Percentiles rank a stretch among this genome's conserved stretches.
Evolutionary conservation across 2,888 invertebrate species (phyloP).

Genomic region (Coremacera marginata): DNA sequence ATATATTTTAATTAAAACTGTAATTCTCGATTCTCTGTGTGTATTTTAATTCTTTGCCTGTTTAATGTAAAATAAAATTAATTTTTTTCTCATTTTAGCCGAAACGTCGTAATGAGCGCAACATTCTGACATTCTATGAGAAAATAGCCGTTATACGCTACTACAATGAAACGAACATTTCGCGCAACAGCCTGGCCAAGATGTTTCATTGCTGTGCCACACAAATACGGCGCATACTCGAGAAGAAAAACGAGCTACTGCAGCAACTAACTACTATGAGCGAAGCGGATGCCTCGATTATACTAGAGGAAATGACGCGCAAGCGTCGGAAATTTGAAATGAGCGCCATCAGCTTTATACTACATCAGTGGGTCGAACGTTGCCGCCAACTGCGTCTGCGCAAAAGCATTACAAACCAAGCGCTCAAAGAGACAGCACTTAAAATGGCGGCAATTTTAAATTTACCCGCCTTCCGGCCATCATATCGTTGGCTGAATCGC

Average conservation of each 20-base stretch:
- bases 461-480: slow-evolving; percentile 61
- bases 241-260: slow-evolving; percentile 62
- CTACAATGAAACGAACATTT: slow-evolving; percentile 65
- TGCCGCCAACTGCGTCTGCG: slow-evolving; percentile 59
- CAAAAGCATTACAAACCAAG: slow-evolving; percentile 59
- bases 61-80: not conserved
- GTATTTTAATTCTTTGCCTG: too few species aligned
- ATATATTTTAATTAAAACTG: too few species aligned
- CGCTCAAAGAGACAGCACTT: slow-evolving; percentile 61
- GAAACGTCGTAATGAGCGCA: slow-evolving; percentile 64
- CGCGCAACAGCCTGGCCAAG: slow-evolving; percentile 64
- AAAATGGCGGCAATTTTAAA: slow-evolving; percentile 65
- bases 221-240: slow-evolving; percentile 64
- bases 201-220: slow-evolving; percentile 68
- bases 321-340: slow-evolving; percentile 66
- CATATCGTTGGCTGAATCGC: slow-evolving; percentile 64
- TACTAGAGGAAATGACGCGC: slow-evolving; percentile 65
- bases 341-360: slow-evolving; percentile 65
- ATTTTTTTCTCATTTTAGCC: slow-evolving; percentile 43
- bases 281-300: slow-evolving; percentile 63
- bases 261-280: slow-evolving; percentile 62
- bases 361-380: slow-evolving; percentile 66
- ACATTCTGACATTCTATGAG: slow-evolving; percentile 65
- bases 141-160: slow-evolving; percentile 67
- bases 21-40: too few species aligned